Base-by-base conservation (phyloP, 2,797 vertebrate species). In the Mareca strepera region DNA sequence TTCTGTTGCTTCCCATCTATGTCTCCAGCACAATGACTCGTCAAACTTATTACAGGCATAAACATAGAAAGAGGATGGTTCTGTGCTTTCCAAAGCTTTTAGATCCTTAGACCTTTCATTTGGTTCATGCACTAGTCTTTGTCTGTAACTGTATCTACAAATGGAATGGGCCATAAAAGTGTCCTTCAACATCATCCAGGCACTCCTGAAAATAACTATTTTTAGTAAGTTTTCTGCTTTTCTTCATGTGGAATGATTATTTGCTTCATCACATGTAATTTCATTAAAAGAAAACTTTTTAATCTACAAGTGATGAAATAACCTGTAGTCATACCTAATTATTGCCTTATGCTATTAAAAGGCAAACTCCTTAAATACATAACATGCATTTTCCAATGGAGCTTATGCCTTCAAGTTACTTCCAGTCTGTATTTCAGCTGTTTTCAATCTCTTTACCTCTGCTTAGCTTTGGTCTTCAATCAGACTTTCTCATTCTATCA, bases 301-400 rank as follows among this genome's bases (percentile, higher is more conserved):
- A 53, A 52, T 80, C 17, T 52, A 28, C 17, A 87, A 46, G 44
- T 60, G 11, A 58, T 56, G 8, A 64, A 77, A 70, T 56, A 18
- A 41, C 77, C 83, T 67, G 31, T 46, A 41, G 6, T 88, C 44
- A 9, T 74, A 50, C 18, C 22, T 89, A 29, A 18, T 84, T 1
- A 5, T 48, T 52, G 4, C 7, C 75, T 76, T 68, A 31, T 68
- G 4, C 37, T 90, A 5, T 69, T 67, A 67, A 88, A 67, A 70
- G 29, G 17, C 39, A 88, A 44, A 72, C 75, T 82, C 79, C 28
- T 87, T 33, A 93, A 92, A 86, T 73, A 56, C 3, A 16, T 69
- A 59, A 17, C 8, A 17, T 62, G 14, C 9, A 35, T 75, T 82
- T 94, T 74, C 17, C 16, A 33, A 2, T n/a, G 46, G 2, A 6